A percentile compares a stretch with the other conserved stretches of the same genome.
Conservation (phyloP, 2,797 vertebrate genomes). For the Molossus molossus region DNA sequence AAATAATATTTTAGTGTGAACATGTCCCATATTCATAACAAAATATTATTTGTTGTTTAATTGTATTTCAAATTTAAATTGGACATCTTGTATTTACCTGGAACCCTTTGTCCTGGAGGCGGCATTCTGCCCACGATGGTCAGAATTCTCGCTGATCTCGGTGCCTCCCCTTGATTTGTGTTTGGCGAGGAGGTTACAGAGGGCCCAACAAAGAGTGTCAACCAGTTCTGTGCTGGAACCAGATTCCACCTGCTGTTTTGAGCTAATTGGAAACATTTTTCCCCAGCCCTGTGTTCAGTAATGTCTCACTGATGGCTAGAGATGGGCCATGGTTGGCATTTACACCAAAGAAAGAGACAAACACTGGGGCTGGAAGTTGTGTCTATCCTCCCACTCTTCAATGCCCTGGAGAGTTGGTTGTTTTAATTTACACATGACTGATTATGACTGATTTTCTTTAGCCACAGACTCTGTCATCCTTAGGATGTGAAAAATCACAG, state of each 20-base stretch:
- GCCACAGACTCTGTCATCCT: background rate
- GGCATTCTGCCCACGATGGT: background rate
- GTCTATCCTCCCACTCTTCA: background rate
- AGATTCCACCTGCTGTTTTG: background rate
- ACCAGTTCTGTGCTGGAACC: background rate
- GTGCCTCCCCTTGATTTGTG: background rate
- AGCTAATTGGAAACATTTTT: background rate
- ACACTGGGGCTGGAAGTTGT: background rate
- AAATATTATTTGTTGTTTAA: background rate
- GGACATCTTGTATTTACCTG: background rate
- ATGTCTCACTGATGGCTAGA: background rate
- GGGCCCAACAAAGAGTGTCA: background rate
- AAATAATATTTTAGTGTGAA: background rate
- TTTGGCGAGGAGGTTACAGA: background rate
- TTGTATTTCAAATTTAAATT: background rate
- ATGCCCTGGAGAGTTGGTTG: fast-evolving
- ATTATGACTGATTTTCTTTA: background rate
- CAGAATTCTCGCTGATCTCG: background rate
- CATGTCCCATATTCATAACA: background rate
- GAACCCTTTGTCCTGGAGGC: background rate
- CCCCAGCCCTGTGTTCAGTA: background rate
- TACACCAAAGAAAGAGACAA: background rate
- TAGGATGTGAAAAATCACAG: background rate
- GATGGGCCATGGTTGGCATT: background rate
- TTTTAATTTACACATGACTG: background rate